Evolutionary conservation across 1,140 invertebrate genomes (phyloP).

Genomic region (Atta cephalotes): DNA sequence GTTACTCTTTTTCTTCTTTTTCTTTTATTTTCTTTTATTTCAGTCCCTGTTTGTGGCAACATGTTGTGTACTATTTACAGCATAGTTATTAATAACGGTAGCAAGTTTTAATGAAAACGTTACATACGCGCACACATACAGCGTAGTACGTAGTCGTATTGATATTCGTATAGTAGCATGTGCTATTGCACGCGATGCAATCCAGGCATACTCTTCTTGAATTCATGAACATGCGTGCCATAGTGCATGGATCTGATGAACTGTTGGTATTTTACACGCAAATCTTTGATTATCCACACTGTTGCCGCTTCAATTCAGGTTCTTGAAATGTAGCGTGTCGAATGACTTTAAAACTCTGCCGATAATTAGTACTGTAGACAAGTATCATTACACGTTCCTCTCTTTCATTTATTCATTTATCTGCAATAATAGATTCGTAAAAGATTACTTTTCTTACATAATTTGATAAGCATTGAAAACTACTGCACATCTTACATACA

Average conservation of each 20-base stretch:
- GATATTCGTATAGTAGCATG: slow-evolving; percentile 72
- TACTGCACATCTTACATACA: neutral
- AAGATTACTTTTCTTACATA: neutral
- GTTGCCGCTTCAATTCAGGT: slow-evolving; percentile 38
- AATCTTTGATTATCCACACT: slow-evolving; percentile 35
- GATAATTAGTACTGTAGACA: neutral
- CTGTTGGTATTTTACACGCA: slow-evolving; percentile 50
- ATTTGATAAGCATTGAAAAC: neutral
- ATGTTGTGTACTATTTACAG: slow-evolving; percentile 18
- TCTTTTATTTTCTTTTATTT: neutral
- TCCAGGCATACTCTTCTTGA: neutral
- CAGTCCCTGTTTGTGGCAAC: slow-evolving; percentile 7
- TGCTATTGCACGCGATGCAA: slow-evolving; percentile 29
- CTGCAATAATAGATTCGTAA: neutral
- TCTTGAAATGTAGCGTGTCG: slow-evolving; percentile 23
- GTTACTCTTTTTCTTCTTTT: neutral
- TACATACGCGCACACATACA: slow-evolving; percentile 54
- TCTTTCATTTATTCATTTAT: neutral
- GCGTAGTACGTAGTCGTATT: slow-evolving; percentile 69
- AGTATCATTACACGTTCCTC: neutral
- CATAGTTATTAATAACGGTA: slow-evolving; percentile 70
- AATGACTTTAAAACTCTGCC: slow-evolving; percentile 1
- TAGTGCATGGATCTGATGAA: slow-evolving; percentile 21
- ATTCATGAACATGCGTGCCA: slow-evolving; percentile 35
- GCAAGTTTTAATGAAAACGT: slow-evolving; percentile 81